These are phyloP conservation scores for Nomada lathburiana DNA, from an alignment of 2,888 invertebrate genomes.

Conservation along the genomic window DNA sequence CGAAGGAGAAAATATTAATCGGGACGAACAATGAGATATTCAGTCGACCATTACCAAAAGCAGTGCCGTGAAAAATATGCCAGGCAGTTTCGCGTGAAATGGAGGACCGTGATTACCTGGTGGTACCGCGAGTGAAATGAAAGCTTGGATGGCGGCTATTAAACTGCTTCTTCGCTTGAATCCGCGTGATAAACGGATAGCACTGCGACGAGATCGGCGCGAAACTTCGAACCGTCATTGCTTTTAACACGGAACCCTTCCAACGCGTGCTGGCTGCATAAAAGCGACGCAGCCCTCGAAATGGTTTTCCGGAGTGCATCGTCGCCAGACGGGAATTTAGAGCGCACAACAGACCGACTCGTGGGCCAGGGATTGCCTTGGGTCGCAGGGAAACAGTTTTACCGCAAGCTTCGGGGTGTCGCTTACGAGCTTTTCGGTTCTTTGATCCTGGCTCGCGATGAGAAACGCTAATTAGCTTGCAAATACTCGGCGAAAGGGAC, in stretches of 20 bases:
- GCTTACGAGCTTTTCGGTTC: neutral
- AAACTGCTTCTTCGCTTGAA: conserved; percentile 39
- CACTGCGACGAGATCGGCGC: conserved; percentile 65
- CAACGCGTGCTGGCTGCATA: conserved; percentile 27
- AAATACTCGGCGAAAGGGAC: neutral
- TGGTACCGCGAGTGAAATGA: conserved; percentile 51
- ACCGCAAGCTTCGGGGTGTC: neutral
- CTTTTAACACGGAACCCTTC: conserved; percentile 35
- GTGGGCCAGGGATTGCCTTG: conserved; percentile 2
- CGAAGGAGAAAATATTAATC: conserved; percentile 25
- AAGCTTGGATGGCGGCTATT: conserved; percentile 47
- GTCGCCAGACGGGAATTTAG: conserved; percentile 19
- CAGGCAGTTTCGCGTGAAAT: conserved; percentile 9
- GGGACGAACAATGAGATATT: conserved; percentile 15
- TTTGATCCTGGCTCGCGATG: neutral
- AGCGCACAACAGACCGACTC: conserved; percentile 20
- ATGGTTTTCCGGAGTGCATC: conserved; percentile 38
- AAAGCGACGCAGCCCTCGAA: conserved; percentile 34
- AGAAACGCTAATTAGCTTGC: neutral
- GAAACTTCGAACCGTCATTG: conserved; percentile 55
- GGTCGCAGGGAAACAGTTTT: neutral
- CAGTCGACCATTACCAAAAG: neutral
- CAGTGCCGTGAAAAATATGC: conserved; percentile 44
- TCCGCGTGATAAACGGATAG: conserved; percentile 54
- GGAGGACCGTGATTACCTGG: conserved; percentile 17